Evolutionary conservation across 2,113 vertebrate genomes (phyloP).

Genomic region (Oreochromis niloticus): DNA sequence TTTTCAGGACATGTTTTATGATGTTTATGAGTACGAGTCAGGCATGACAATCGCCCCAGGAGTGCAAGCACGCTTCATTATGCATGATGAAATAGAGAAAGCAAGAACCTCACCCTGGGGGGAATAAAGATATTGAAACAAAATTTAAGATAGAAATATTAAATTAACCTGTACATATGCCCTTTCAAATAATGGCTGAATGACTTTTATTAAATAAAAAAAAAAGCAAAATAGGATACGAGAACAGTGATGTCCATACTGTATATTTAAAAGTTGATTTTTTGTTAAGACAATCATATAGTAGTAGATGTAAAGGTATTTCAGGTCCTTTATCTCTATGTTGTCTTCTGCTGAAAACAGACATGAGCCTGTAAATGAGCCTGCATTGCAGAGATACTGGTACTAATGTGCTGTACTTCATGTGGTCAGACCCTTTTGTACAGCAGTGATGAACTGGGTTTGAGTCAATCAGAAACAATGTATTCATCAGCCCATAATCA

Average conservation of each 20-base stretch:
- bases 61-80: conserved; percentile 46
- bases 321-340: background rate
- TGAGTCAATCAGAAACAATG: background rate
- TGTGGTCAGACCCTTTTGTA: background rate
- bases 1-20: background rate
- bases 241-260: background rate
- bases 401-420: background rate
- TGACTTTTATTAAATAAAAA: background rate
- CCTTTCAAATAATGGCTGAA: background rate
- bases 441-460: background rate
- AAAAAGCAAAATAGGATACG: background rate
- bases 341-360: background rate
- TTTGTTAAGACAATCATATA: background rate
- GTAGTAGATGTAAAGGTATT: background rate
- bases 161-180: background rate
- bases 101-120: conserved; percentile 18
- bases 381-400: background rate
- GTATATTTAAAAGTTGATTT: background rate
- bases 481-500: background rate
- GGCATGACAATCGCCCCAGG: conserved; percentile 17
- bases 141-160: background rate
- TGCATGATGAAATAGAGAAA: background rate
- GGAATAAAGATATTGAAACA: background rate
- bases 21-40: conserved; percentile 33
- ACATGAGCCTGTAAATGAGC: background rate